Percentiles rank a stretch among this genome's conserved stretches.
These are phyloP conservation scores for Agrotis clavis DNA, from an alignment of 2,888 invertebrate genomes.

Conservation along the genomic window DNA sequence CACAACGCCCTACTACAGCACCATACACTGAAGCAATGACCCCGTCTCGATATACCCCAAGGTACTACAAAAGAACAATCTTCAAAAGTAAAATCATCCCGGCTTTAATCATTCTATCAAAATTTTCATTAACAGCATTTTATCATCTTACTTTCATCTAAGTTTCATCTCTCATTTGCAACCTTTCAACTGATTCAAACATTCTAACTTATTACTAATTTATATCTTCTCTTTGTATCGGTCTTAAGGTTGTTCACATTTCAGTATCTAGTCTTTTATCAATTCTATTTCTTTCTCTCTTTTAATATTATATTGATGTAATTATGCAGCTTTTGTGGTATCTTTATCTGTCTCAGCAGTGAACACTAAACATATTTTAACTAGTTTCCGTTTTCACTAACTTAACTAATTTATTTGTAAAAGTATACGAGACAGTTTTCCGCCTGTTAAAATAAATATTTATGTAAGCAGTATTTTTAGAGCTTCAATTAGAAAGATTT, in stretches of 20 bases:
- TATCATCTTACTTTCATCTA: constrained; percentile 69
- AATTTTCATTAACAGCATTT: constrained; percentile 67
- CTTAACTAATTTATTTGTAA: constrained; percentile 55
- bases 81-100: constrained; percentile 73
- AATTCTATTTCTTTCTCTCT: constrained; percentile 40
- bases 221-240: constrained; percentile 62
- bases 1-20: constrained; percentile 89
- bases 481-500: constrained; percentile 87
- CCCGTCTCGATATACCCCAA: constrained; percentile 88
- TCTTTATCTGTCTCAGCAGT: constrained; percentile 74
- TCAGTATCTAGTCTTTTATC: constrained; percentile 43
- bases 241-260: constrained; percentile 79
- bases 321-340: constrained; percentile 85
- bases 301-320: constrained; percentile 35
- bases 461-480: constrained; percentile 72
- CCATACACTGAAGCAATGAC: constrained; percentile 89
- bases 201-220: constrained; percentile 72
- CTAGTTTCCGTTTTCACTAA: constrained; percentile 68
- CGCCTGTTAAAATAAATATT: constrained; percentile 63
- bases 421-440: constrained; percentile 33
- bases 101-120: constrained; percentile 69
- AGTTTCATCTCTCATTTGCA: constrained; percentile 68
- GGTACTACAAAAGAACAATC: constrained; percentile 89
- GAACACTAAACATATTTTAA: constrained; percentile 56
- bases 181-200: constrained; percentile 79